Percentiles rank a stretch among this genome's conserved stretches.
These are phyloP conservation scores for Labia minor DNA, from an alignment of 2,888 invertebrate genomes.

Conservation along the genomic window DNA sequence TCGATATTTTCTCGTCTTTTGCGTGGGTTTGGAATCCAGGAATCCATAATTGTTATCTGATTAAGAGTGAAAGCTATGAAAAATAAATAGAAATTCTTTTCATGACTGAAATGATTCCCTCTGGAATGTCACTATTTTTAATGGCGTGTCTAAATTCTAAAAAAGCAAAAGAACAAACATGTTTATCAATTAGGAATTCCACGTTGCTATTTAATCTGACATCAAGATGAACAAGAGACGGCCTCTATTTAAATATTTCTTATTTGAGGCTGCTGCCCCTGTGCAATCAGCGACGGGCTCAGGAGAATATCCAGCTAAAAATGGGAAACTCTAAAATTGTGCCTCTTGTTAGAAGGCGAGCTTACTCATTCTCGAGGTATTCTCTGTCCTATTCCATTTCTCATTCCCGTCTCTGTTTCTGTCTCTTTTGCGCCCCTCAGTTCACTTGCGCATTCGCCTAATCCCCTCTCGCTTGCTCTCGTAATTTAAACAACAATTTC, in stretches of 20 bases:
- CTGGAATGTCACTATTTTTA: neutral
- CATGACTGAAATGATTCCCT: neutral
- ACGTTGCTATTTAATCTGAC: neutral
- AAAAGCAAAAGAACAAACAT: neutral
- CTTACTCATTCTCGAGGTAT: conserved; percentile 13
- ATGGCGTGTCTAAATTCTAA: neutral
- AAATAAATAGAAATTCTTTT: neutral
- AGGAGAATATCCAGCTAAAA: conserved; percentile 2
- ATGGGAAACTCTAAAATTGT: neutral
- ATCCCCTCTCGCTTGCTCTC: conserved; percentile 13
- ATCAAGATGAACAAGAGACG: too few relatives aligned
- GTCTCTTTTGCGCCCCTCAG: neutral
- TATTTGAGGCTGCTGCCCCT: neutral
- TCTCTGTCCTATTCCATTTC: neutral
- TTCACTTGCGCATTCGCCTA: conserved; percentile 7
- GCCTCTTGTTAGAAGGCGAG: conserved; percentile 5
- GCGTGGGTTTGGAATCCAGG: too few relatives aligned
- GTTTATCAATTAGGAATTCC: neutral
- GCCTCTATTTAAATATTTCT: conserved; percentile 2
- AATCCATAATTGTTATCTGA: too few relatives aligned
- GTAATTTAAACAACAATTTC: conserved; percentile 13
- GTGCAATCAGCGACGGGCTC: conserved; percentile 2
- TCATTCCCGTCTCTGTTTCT: neutral
- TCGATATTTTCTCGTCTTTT: too few relatives aligned
- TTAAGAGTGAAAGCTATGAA: too few relatives aligned